Evolutionary conservation across 1,140 invertebrate genomes (phyloP), one percentile per base, ranked within the genome.

Genomic region (Apis dorsata): DNA sequence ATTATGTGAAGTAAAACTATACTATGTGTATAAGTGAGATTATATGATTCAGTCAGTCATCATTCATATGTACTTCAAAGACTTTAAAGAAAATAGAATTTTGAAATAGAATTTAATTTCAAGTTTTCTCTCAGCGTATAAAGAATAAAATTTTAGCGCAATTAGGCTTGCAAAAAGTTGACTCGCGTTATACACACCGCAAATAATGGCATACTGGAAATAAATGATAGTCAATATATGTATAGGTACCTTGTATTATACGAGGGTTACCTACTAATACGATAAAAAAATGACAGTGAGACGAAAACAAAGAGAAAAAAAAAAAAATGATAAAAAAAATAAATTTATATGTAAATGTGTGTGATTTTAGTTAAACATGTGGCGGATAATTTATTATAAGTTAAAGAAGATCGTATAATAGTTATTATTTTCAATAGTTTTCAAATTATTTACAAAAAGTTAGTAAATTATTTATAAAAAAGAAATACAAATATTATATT

Each of bases 101-200:
- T 10, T 12, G 13, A 13, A 17, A n/a, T 17, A 15, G 15, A n/a
- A 60, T n/a, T n/a, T 60, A 0, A 60, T 44, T 34, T 34, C 49
- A 17, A n/a, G 7, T 51, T 34, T 63, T 87, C 82, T 88, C 84
- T 86, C 86, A 60, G 72, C 84, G 74, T 65, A 63, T n/a, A 24
- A 44, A 74, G 69, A 81, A 28, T 65, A 80, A 85, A 51, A 74
- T 78, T 49, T 85, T 34, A 90, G 86, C 90, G 79, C 72, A 88
- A 15, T 34, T 76, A 90, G 88, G 85, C 86, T 89, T 88, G 84
- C 86, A 74, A 62, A 78, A 84, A 81, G 66, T 87, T 66, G 81
- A 79, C 73, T 87, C 89, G 86, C 87, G 81, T 83, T 86, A 62
- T 90, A 87, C 62, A 76, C 84, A 88, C 28, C 71, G 88, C 85